These are phyloP conservation scores for Cyphotilapia sp. DNA, from an alignment of 2,113 vertebrate species.

Conservation along the genomic window DNA sequence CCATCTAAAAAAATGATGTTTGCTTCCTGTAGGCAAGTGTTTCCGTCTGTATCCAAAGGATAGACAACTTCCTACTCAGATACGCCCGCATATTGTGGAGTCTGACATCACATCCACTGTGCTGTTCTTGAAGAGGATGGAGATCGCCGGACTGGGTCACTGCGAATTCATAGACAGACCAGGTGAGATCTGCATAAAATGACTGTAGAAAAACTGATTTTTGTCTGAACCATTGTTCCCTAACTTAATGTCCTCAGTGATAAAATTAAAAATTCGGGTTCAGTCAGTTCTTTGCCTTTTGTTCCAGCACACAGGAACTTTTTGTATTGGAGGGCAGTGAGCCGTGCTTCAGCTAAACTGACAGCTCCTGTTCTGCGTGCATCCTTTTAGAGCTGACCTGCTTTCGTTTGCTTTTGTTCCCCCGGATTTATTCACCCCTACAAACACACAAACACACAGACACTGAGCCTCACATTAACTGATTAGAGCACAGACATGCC, in stretches of 20 bases:
- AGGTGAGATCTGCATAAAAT: conserved; percentile 55
- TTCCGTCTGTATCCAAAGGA: conserved; percentile 86
- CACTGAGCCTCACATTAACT: conserved; percentile 25
- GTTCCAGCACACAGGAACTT: conserved; percentile 23
- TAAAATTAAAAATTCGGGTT: background rate
- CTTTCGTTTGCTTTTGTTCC: conserved; percentile 38
- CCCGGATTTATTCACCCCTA: conserved; percentile 22
- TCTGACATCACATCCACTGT: conserved; percentile 80
- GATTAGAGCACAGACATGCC: background rate
- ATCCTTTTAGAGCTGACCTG: conserved; percentile 47
- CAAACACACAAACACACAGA: conserved; percentile 1
- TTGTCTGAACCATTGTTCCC: background rate
- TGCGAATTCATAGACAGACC: conserved; percentile 84
- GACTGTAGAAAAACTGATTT: background rate
- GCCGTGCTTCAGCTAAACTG: conserved; percentile 55
- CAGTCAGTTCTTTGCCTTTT: conserved; percentile 1
- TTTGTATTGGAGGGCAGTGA: conserved; percentile 40
- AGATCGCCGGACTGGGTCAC: conserved; percentile 78
- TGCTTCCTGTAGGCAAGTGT: conserved; percentile 75
- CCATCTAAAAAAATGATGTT: background rate
- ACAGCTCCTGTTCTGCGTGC: conserved; percentile 44
- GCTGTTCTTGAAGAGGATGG: conserved; percentile 86
- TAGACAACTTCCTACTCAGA: conserved; percentile 55
- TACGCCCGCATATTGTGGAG: conserved; percentile 73
- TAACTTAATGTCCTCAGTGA: background rate